Conservation (phyloP, 2,797 vertebrate species). For the Crocodylus rhombifer region DNA sequence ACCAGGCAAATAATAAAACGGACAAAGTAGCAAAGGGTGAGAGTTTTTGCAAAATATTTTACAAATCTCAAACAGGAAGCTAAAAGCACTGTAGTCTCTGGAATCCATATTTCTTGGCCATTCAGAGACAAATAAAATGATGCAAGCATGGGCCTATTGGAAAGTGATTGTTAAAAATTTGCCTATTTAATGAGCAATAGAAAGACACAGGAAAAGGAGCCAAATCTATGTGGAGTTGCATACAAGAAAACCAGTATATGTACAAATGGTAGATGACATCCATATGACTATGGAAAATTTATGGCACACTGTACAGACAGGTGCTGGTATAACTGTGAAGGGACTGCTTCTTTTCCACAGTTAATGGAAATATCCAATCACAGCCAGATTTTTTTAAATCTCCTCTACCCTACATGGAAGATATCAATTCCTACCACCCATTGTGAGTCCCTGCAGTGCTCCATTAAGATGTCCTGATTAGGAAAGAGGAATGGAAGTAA, state of each 20-base stretch:
- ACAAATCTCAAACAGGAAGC: not conserved
- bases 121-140: not conserved
- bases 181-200: not conserved
- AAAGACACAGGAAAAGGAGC: not conserved
- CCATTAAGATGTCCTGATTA: not conserved
- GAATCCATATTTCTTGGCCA: not conserved
- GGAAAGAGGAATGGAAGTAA: not conserved
- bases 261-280: not conserved
- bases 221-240: not conserved
- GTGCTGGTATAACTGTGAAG: not conserved
- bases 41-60: not conserved
- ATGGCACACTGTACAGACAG: not conserved
- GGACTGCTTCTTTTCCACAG: not conserved
- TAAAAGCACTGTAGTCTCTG: not conserved
- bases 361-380: not conserved
- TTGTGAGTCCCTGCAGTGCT: not conserved
- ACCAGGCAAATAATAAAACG: not conserved
- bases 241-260: not conserved
- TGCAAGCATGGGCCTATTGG: not conserved
- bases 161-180: not conserved
- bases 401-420: too few species aligned
- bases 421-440: not conserved
- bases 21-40: not conserved
- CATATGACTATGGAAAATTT: not conserved
- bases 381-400: not conserved